Conservation (phyloP, 1,140 invertebrate species). For the Vanessa tameamea region DNA sequence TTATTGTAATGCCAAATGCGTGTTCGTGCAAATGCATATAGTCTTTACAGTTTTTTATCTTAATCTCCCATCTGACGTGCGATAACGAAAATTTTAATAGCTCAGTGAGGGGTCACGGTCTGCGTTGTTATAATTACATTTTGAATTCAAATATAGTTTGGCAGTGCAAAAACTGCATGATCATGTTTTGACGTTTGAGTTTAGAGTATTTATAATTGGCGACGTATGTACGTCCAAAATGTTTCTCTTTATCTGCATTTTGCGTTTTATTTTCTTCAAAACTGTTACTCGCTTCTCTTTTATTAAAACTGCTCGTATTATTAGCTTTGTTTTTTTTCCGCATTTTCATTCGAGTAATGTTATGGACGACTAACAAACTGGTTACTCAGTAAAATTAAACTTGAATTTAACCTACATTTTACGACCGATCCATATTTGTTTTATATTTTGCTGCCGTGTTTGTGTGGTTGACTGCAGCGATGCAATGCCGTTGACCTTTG, state of each 20-base stretch:
- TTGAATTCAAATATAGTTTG: conserved; percentile 23
- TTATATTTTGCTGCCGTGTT: conserved; percentile 31
- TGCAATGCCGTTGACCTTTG: conserved; percentile 61
- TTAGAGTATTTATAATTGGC: conserved; percentile 12
- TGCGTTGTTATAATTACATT: conserved; percentile 28
- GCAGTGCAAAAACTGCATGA: conserved; percentile 24
- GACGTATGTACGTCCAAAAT: not conserved
- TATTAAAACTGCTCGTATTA: not conserved
- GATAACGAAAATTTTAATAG: conserved; percentile 31
- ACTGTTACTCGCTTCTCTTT: not conserved
- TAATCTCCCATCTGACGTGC: conserved; percentile 29
- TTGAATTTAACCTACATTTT: conserved; percentile 21
- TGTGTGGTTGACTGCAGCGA: conserved; percentile 39
- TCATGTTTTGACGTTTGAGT: conserved; percentile 25
- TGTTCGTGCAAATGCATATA: not conserved
- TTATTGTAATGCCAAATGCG: not conserved
- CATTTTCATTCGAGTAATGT: not conserved
- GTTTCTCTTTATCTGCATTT: conserved; percentile 3
- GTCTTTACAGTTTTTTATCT: conserved; percentile 24
- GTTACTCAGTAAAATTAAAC: conserved; percentile 3
- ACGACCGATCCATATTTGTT: not conserved
- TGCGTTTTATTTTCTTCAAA: conserved; percentile 9
- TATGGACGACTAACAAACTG: conserved; percentile 17
- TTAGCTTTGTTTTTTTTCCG: conserved; percentile 4
- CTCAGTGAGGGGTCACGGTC: conserved; percentile 26